Percentiles rank a stretch among this genome's conserved stretches.
Conservation (phyloP, 2,888 invertebrate genomes). For the Actias luna region DNA sequence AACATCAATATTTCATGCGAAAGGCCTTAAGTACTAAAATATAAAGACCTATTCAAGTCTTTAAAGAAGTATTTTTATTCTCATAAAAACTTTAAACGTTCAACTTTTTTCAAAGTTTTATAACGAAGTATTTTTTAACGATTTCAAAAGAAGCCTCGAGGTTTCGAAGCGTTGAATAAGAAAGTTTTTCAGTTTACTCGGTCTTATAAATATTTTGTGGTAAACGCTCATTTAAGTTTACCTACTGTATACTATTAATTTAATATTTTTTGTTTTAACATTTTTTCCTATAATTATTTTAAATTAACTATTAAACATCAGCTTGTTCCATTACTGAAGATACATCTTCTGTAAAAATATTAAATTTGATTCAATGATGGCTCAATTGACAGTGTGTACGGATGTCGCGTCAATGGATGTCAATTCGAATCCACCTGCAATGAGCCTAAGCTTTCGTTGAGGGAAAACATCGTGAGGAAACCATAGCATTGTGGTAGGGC, state of each 20-base stretch:
- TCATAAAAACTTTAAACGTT: conserved; percentile 6
- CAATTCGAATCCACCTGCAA: too few species aligned
- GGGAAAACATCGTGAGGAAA: too few species aligned
- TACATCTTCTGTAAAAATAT: not conserved
- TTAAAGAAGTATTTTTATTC: conserved; percentile 1
- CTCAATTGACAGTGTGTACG: too few species aligned
- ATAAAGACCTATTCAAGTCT: not conserved
- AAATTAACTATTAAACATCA: too few species aligned
- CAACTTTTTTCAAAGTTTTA: conserved; percentile 9
- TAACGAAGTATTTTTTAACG: conserved; percentile 13
- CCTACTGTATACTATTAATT: not conserved
- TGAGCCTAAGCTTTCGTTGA: too few species aligned
- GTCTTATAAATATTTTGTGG: conserved; percentile 9
- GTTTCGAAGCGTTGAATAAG: conserved; percentile 8
- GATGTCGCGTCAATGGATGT: too few species aligned
- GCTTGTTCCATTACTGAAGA: not conserved
- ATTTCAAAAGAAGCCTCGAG: conserved; percentile 13
- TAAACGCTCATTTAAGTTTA: conserved; percentile 12
- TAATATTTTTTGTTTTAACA: too few species aligned
- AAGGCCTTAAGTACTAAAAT: not conserved
- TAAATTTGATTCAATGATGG: too few species aligned
- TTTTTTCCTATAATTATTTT: not conserved
- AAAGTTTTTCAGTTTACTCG: conserved; percentile 7
- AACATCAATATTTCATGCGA: not conserved
- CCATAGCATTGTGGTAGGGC: too few species aligned